phyloP scores from a whole-genome alignment of 2,113 vertebrate genomes.

The Sinocyclocheilus rhinocerous region DNA sequence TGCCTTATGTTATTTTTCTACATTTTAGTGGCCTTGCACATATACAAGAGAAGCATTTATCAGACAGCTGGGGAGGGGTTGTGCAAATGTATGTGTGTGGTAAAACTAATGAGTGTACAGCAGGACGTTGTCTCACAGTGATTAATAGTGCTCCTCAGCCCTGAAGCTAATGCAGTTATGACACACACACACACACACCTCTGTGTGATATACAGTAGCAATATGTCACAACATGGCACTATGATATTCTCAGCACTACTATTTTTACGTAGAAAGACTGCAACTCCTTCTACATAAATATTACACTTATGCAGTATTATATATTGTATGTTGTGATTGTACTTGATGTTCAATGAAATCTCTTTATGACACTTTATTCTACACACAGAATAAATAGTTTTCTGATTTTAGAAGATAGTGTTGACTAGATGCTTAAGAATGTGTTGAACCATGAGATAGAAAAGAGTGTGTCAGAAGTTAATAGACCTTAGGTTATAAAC shows the following conservation, averaged over 20 bases:
- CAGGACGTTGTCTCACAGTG: constrained; percentile 41
- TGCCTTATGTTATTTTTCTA: neutral
- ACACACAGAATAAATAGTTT: neutral
- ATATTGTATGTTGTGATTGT: neutral
- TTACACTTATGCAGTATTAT: neutral
- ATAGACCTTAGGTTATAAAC: neutral
- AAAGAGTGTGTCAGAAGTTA: too few relatives aligned
- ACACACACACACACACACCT: neutral
- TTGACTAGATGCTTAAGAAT: neutral
- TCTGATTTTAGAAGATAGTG: neutral
- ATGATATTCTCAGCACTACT: too few relatives aligned
- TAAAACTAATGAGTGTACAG: constrained; percentile 49
- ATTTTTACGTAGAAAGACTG: neutral
- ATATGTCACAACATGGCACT: neutral
- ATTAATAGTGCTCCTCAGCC: constrained; percentile 31
- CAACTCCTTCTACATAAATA: neutral
- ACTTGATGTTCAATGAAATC: neutral
- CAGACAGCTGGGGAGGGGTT: constrained; percentile 7
- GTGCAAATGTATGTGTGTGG: neutral
- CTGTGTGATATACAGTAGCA: neutral
- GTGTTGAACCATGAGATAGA: neutral
- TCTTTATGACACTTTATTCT: neutral
- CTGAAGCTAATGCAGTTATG: constrained; percentile 51
- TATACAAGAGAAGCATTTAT: constrained; percentile 26
- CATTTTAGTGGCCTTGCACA: neutral